A percentile compares a stretch with the other conserved stretches of the same genome.
Evolutionary conservation across 2,888 invertebrate species (phyloP).

Genomic region (Rhamnusium bicolor): DNA sequence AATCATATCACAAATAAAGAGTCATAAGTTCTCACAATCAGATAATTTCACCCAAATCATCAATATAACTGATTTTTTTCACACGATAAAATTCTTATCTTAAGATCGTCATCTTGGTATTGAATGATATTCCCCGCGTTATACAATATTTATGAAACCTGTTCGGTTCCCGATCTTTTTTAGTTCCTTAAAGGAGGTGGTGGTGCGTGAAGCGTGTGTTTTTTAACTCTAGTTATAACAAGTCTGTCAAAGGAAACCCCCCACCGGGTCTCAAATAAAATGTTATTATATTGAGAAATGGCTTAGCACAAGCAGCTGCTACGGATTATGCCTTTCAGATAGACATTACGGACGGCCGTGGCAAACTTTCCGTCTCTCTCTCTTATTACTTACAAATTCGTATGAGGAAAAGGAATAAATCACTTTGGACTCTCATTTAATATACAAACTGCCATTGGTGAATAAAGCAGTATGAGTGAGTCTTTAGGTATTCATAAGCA

Average conservation of each 20-base stretch:
- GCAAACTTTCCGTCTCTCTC: constrained; percentile 29
- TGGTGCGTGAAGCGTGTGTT: constrained; percentile 65
- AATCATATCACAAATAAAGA: not conserved
- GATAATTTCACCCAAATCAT: constrained; percentile 10
- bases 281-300: constrained; percentile 67
- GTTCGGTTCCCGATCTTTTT: constrained; percentile 60
- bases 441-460: constrained; percentile 41
- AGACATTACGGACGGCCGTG: constrained; percentile 50
- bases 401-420: constrained; percentile 33
- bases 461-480: constrained; percentile 42
- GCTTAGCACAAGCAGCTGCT: constrained; percentile 64
- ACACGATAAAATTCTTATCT: constrained; percentile 47
- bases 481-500: constrained; percentile 48
- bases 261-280: constrained; percentile 63
- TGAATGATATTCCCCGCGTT: constrained; percentile 52
- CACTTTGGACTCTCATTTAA: constrained; percentile 39
- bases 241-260: constrained; percentile 65
- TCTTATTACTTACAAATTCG: constrained; percentile 24
- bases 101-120: constrained; percentile 47
- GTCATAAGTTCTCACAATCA: not conserved
- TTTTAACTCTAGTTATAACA: constrained; percentile 64
- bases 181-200: constrained; percentile 61
- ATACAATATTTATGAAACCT: constrained; percentile 61
- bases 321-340: constrained; percentile 62
- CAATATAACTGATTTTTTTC: constrained; percentile 38